A percentile compares a stretch with the other conserved stretches of the same genome.
These are phyloP conservation scores for Arctocebus calabarensis DNA, from an alignment of 2,797 vertebrate species.

Conservation along the genomic window DNA sequence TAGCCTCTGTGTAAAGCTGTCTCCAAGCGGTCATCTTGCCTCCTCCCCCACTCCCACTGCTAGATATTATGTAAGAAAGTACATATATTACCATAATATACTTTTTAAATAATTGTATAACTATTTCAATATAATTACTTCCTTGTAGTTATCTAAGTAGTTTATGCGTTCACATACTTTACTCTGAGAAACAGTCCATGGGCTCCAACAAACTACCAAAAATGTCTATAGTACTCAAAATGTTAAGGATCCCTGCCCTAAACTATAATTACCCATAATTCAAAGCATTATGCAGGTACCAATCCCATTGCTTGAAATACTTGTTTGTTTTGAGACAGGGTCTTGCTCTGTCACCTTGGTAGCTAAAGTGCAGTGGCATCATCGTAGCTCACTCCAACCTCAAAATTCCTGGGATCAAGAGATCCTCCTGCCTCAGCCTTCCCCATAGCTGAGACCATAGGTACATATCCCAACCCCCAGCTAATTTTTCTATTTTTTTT, in stretches of 20 bases:
- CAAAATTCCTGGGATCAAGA: not conserved
- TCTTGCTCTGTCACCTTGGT: not conserved
- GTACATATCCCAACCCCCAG: fast-evolving
- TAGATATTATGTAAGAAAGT: not conserved
- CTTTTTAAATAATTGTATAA: constrained; percentile 41
- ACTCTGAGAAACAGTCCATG: not conserved
- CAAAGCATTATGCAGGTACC: not conserved
- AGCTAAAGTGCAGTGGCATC: not conserved
- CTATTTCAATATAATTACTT: not conserved
- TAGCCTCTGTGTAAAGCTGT: too few species aligned
- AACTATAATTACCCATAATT: not conserved
- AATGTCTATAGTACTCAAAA: not conserved
- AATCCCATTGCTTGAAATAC: not conserved
- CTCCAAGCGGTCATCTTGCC: too few species aligned
- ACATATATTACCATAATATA: not conserved
- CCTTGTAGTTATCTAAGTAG: not conserved
- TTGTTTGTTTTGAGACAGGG: not conserved
- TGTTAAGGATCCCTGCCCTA: not conserved
- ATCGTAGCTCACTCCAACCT: not conserved
- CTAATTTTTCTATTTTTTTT: not conserved
- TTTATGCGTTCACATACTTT: not conserved
- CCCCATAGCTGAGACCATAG: not conserved
- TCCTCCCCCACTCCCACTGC: too few species aligned
- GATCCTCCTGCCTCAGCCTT: not conserved
- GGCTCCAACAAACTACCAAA: not conserved